These are phyloP conservation scores for Synergus gifuensis DNA, from an alignment of 2,888 invertebrate genomes.

Conservation along the genomic window DNA sequence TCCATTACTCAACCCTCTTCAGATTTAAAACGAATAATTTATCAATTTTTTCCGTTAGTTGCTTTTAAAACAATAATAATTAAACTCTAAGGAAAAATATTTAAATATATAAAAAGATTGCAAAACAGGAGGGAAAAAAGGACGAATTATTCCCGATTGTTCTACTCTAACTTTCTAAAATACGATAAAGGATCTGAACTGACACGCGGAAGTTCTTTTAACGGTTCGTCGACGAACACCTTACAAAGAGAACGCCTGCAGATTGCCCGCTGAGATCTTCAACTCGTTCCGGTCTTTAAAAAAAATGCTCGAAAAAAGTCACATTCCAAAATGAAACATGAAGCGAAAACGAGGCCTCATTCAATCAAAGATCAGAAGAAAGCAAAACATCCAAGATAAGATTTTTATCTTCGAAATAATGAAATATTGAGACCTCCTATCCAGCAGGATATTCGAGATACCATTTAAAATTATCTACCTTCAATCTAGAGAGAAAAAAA, in stretches of 20 bases:
- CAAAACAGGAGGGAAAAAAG: neutral
- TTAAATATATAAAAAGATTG: neutral
- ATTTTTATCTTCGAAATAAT: neutral
- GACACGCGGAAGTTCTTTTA: constrained; percentile 37
- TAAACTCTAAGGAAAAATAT: neutral
- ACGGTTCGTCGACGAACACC: constrained; percentile 38
- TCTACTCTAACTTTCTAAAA: neutral
- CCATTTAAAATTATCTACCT: neutral
- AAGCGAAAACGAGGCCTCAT: neutral
- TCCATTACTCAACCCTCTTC: neutral
- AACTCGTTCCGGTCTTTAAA: constrained; percentile 29
- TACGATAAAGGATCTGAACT: constrained; percentile 6
- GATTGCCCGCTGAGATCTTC: constrained; percentile 21
- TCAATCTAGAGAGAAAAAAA: neutral
- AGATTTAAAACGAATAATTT: neutral
- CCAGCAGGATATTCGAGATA: neutral
- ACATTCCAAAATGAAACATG: constrained; percentile 19
- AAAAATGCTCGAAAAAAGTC: constrained; percentile 21
- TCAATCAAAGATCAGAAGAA: neutral
- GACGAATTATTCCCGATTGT: neutral
- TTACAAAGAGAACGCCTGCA: constrained; percentile 28
- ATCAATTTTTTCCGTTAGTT: no score
- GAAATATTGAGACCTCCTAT: neutral
- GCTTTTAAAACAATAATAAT: neutral
- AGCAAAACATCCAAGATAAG: neutral